These are phyloP conservation scores for Todus mexicanus DNA, from an alignment of 2,797 vertebrate species.

Conservation along the genomic window DNA sequence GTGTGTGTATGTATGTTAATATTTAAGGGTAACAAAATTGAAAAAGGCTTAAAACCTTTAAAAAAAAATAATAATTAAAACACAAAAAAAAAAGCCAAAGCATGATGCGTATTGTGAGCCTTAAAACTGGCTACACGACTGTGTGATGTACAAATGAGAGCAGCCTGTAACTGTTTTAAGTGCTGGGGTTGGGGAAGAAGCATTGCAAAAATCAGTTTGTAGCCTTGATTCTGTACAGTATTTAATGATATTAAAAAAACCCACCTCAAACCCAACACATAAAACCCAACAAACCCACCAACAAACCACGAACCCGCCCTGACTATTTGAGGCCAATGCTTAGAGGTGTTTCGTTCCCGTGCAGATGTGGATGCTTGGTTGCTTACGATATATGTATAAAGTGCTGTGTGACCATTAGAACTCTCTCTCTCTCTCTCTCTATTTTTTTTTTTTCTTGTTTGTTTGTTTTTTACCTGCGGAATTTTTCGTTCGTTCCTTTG, in stretches of 20 bases:
- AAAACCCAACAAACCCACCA: neutral
- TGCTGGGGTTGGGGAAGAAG: constrained; percentile 52
- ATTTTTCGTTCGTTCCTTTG: constrained; percentile 59
- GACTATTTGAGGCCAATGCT: constrained; percentile 65
- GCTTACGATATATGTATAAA: constrained; percentile 85
- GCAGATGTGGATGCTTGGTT: constrained; percentile 86
- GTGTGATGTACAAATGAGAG: constrained; percentile 86
- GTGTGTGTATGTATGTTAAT: constrained; percentile 88
- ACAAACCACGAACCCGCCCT: constrained; percentile 5
- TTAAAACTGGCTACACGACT: constrained; percentile 83
- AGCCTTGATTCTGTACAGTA: constrained; percentile 86
- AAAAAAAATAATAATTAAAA: constrained; percentile 25
- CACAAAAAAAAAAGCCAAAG: constrained; percentile 86
- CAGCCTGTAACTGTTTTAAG: constrained; percentile 86
- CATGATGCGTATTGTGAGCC: constrained; percentile 93
- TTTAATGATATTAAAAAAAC: constrained; percentile 70
- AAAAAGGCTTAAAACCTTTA: constrained; percentile 73
- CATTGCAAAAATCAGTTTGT: constrained; percentile 79
- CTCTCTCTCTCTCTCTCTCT: no score
- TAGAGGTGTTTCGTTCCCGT: constrained; percentile 67
- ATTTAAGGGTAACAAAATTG: constrained; percentile 80
- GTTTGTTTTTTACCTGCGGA: constrained; percentile 80
- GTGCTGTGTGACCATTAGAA: constrained; percentile 77
- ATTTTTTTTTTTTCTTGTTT: no score
- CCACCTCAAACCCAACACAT: no score